phyloP scores from a whole-genome alignment of 2,888 invertebrate species.

The Pristionchus exspectatus region DNA sequence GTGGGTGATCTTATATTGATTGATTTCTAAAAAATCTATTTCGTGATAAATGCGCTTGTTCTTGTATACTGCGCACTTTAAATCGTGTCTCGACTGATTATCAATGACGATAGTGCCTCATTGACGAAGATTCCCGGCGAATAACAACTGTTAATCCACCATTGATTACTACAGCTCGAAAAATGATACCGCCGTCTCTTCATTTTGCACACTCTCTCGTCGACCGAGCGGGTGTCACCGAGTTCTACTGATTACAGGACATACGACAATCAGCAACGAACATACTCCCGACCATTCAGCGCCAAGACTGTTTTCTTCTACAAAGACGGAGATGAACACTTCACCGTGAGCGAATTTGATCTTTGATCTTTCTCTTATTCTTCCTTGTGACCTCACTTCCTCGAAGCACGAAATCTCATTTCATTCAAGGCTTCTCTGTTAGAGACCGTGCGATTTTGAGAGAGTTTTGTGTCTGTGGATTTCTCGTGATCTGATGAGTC shows the following conservation, averaged over 20 bases:
- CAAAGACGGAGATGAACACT: constrained; percentile 77
- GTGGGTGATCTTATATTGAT: not conserved
- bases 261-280: constrained; percentile 57
- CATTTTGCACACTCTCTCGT: not conserved
- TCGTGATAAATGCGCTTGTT: no score
- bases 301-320: constrained; percentile 79
- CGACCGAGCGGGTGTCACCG: not conserved
- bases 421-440: not conserved
- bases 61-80: not conserved
- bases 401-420: not conserved
- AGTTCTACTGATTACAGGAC: not conserved
- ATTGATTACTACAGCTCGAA: no score
- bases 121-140: no score
- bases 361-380: constrained; percentile 32
- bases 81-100: not conserved
- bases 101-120: not conserved
- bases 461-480: not conserved
- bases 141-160: not conserved
- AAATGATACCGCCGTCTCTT: not conserved
- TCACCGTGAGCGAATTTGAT: constrained; percentile 67
- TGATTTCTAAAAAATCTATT: not conserved
- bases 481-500: not conserved
- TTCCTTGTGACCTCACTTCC: not conserved
- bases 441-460: not conserved
- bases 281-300: constrained; percentile 74